Conservation (phyloP, 2,888 invertebrate genomes). For the Lasioglossum villosulum region DNA sequence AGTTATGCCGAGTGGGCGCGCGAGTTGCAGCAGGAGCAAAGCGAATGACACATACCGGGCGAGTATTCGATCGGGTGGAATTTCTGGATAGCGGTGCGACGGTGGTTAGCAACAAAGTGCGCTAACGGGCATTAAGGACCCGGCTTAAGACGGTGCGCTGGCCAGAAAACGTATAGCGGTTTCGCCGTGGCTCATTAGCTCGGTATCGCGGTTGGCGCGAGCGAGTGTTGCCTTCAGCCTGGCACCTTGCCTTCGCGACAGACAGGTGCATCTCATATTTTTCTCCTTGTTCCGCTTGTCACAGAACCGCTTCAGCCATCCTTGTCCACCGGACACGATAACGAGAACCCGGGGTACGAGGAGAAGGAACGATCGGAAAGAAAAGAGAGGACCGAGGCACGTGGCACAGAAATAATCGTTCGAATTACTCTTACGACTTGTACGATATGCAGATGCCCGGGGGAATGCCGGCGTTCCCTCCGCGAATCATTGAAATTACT, state of each 20-base stretch:
- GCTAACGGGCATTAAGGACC: slow-evolving; percentile 16
- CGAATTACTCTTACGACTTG: slow-evolving; percentile 60
- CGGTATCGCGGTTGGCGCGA: slow-evolving; percentile 79
- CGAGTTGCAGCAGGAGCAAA: not conserved
- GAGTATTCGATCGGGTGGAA: not conserved
- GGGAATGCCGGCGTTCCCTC: slow-evolving; percentile 28
- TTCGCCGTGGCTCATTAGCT: slow-evolving; percentile 79
- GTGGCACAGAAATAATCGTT: slow-evolving; percentile 75
- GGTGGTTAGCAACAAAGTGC: slow-evolving; percentile 11
- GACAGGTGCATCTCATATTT: slow-evolving; percentile 76
- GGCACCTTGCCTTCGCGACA: slow-evolving; percentile 78
- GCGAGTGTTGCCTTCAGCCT: slow-evolving; percentile 70
- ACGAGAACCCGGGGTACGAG: slow-evolving; percentile 66
- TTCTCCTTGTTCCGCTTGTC: slow-evolving; percentile 55
- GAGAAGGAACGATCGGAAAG: slow-evolving; percentile 29
- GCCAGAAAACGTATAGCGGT: slow-evolving; percentile 61
- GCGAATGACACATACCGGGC: not conserved
- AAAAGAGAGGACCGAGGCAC: slow-evolving; percentile 67
- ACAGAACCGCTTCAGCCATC: slow-evolving; percentile 55
- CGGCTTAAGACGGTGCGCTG: slow-evolving; percentile 24
- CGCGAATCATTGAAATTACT: slow-evolving; percentile 47
- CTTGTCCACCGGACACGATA: slow-evolving; percentile 72
- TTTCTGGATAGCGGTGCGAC: not conserved
- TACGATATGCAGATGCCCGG: slow-evolving; percentile 57
- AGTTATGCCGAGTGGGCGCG: not conserved